Evolutionary conservation across 2,888 invertebrate species (phyloP), one percentile per base, ranked within the genome.

Genomic region (Sinelater perroti): DNA sequence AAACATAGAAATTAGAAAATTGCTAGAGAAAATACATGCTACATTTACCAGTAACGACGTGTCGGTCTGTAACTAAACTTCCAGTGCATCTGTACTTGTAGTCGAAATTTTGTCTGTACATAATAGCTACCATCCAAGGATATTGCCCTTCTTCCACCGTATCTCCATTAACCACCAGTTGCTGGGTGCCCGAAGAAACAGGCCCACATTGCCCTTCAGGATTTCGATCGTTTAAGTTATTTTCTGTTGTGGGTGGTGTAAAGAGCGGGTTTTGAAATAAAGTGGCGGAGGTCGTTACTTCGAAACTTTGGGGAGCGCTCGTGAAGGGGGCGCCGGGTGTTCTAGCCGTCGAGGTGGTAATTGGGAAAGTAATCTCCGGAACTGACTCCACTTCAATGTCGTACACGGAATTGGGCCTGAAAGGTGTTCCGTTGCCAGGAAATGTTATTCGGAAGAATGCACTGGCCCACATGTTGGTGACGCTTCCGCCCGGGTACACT

Each of bases 81-180:
- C 59, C 55, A 13, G 55, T 55, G n/a, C 59, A 59, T 4, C 45
- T 44, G 10, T 59, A 59, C 17, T 26, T 46, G 20, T 45, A 52
- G 3, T 44, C 26, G 18, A n/a, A 13, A 7, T 21, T 17, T 11
- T 21, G 0, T 21, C 35, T 42, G 16, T 35, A 42, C 60, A 60
- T 56, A 11, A 60, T 20, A 2, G 56, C 60, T 6, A 28, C 60
- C 36, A 60, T 4, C 60, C 60, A 60, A 5, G 60, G 60, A 40
- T n/a, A 56, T 18, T 60, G 49, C 3, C 52, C 56, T 1, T 60
- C 42, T n/a, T 2, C 1, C 21, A 56, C 40, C 1, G 14, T 2
- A 2, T 42, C 46, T 7, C 56, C 56, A 20, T 33, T 40, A 13
- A 42, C 35, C 6, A 60, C 28, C 10, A 60, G 13, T 1, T 26